Base-by-base conservation (phyloP, 2,888 invertebrate species). In the Chymomyza caudatula region DNA sequence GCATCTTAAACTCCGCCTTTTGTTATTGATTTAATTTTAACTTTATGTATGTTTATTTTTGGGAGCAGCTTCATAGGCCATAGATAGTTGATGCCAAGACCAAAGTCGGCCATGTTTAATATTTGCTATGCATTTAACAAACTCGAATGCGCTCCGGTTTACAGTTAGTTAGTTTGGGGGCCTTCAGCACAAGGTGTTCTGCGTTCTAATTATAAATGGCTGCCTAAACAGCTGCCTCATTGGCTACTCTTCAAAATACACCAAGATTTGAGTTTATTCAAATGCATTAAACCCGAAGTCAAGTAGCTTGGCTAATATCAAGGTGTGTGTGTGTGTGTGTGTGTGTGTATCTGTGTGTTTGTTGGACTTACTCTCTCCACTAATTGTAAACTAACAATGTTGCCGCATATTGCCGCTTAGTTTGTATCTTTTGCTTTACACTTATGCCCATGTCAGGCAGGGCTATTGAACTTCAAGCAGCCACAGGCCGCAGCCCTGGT, bases 371-470 rank as follows among this genome's bases (percentile, higher is more conserved):
- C 42, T 49, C 54, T 62, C 53, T 54, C 58, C 74, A 74, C 86
- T 80, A 80, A 86, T 86, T 80, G 82, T 84, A 80, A 84, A 85
- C 84, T 73, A 83, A 85, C 79, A 79, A 72, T 84, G 63, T 63
- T 17, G 25, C 29, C n/a, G n/a, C 20, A 20, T 43, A 43, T 52
- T 11, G 37, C 4, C 37, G 37, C 37, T 37, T 37, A 37, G 37
- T 37, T 47, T 47, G 44, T 47, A 51, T 65, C 64, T 68, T 68
- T 68, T 60, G 63, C 60, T 57, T 23, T 60, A 67, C 56, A 60
- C 37, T 47, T 17, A 53, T 23, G 44, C 20, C 55, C 49, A 59
- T 29, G 51, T 43, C 19, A 17, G 51, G 11, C 73, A 71, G 80
- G 75, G 80, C 80, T 81, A 81, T 81, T 81, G 80, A 81, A 81